Conservation (phyloP, 2,797 vertebrate species). For the Scleropages formosus region DNA sequence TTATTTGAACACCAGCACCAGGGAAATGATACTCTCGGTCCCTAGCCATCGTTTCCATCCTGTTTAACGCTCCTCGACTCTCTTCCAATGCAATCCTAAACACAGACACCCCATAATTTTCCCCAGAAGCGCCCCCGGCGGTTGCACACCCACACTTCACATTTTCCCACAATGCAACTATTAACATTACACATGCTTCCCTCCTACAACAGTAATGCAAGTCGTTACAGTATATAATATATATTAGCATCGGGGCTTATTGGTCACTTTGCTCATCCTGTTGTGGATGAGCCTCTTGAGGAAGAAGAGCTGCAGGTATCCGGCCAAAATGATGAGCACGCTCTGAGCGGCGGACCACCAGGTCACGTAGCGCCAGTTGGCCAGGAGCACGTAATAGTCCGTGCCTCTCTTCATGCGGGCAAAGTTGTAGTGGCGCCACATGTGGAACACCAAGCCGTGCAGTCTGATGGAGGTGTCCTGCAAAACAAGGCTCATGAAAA, state of each 20-base stretch:
- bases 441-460: conserved; percentile 78
- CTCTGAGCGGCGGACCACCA: conserved; percentile 83
- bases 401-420: conserved; percentile 77
- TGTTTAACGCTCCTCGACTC: no score
- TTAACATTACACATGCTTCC: no score
- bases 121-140: background rate
- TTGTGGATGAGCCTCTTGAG: conserved; percentile 80
- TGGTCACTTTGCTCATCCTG: conserved; percentile 47
- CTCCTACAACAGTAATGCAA: no score
- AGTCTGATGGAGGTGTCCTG: conserved; percentile 73
- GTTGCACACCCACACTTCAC: no score
- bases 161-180: background rate
- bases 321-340: conserved; percentile 77
- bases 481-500: background rate
- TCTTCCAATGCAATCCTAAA: no score
- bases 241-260: conserved; percentile 74
- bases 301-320: conserved; percentile 83
- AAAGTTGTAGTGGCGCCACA: conserved; percentile 86
- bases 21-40: no score
- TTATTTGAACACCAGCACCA: no score
- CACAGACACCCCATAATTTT: no score
- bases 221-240: no score
- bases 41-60: no score
- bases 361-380: conserved; percentile 81
- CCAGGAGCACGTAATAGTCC: conserved; percentile 78